Conservation (phyloP, 1,140 invertebrate genomes). For the Aphaenogaster rudis region DNA sequence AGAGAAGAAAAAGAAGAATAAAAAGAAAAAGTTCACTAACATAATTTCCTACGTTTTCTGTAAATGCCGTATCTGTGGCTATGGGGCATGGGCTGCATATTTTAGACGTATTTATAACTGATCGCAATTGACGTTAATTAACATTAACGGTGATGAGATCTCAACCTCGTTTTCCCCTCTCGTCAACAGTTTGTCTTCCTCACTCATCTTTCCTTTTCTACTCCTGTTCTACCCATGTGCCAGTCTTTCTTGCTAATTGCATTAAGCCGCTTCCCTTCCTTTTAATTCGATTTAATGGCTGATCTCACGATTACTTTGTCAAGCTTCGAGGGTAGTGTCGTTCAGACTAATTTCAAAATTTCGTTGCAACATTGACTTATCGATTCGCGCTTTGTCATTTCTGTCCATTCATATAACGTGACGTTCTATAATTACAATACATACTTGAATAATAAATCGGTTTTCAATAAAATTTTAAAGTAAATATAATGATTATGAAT, state of each 20-base stretch:
- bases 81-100: slow-evolving; percentile 71
- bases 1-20: neutral
- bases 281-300: slow-evolving; percentile 48
- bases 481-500: slow-evolving; percentile 11
- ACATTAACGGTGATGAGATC: slow-evolving; percentile 49
- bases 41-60: slow-evolving; percentile 62
- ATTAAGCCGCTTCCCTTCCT: slow-evolving; percentile 26
- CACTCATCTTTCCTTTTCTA: neutral
- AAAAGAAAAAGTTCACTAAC: slow-evolving; percentile 28
- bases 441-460: slow-evolving; percentile 4
- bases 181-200: slow-evolving; percentile 1
- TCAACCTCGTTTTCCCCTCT: neutral
- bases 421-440: neutral
- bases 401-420: neutral
- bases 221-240: slow-evolving; percentile 24
- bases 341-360: slow-evolving; percentile 44
- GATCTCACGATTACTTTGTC: slow-evolving; percentile 51
- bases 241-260: slow-evolving; percentile 54
- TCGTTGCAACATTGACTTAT: slow-evolving; percentile 11
- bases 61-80: slow-evolving; percentile 47
- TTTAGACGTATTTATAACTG: slow-evolving; percentile 74
- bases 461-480: slow-evolving; percentile 10
- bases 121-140: slow-evolving; percentile 79
- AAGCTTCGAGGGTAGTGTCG: slow-evolving; percentile 17
- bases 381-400: neutral